phyloP scores from a whole-genome alignment of 2,113 vertebrate species.

The Gasterosteus aculeatus region DNA sequence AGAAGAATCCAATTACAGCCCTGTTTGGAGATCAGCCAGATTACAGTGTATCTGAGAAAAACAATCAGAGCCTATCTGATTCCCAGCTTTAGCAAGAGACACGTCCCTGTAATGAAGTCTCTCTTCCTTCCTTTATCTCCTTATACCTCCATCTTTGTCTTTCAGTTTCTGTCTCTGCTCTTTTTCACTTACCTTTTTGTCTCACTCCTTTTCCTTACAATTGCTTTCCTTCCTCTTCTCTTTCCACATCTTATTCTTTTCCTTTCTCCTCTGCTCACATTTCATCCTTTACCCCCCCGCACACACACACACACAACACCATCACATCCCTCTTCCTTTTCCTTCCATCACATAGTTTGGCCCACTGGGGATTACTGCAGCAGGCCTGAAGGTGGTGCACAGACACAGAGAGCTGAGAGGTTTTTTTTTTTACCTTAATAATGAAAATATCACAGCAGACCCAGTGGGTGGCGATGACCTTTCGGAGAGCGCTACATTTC shows the following conservation, averaged over 20 bases:
- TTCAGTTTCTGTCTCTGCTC: not conserved
- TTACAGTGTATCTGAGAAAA: conserved; percentile 82
- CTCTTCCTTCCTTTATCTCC: conserved; percentile 55
- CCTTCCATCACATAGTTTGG: conserved; percentile 30
- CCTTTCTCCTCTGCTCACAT: not conserved
- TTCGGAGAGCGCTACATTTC: conserved; percentile 75
- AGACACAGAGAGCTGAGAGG: conserved; percentile 55
- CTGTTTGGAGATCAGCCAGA: conserved; percentile 79
- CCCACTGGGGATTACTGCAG: conserved; percentile 42
- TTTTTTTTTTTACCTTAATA: conserved; percentile 64
- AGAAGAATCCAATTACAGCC: conserved; percentile 83
- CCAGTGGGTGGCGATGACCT: conserved; percentile 80
- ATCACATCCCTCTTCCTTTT: not conserved
- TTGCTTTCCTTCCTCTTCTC: not conserved
- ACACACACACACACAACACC: not conserved
- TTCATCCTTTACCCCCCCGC: not conserved
- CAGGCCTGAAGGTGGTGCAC: conserved; percentile 71
- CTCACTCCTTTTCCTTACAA: not conserved
- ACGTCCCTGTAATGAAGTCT: conserved; percentile 72
- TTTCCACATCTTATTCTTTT: not conserved
- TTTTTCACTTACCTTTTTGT: not conserved
- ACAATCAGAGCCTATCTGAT: conserved; percentile 85
- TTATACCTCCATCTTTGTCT: not conserved
- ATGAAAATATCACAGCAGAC: conserved; percentile 82
- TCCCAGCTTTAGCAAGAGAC: conserved; percentile 69